A percentile compares a stretch with the other conserved stretches of the same genome.
Conservation (phyloP, 2,797 vertebrate species). For the Danio jaintianensis region DNA sequence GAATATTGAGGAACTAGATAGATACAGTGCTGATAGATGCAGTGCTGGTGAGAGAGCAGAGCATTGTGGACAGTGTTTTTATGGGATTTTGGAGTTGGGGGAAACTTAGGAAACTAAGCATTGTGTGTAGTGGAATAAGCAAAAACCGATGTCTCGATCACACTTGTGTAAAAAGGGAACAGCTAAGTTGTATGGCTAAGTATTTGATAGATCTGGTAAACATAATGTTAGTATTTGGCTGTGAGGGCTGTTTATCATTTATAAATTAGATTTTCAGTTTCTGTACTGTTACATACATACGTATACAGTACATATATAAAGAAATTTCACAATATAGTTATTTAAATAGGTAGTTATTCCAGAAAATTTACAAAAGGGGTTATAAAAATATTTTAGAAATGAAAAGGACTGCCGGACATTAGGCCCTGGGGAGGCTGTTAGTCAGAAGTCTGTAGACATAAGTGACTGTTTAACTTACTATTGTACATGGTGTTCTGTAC, state of each 20-base stretch:
- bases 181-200: neutral
- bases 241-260: neutral
- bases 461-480: too few relatives aligned
- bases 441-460: too few relatives aligned
- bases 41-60: neutral
- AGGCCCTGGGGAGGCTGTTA: too few relatives aligned
- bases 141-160: neutral
- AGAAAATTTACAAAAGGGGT: too few relatives aligned
- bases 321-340: too few relatives aligned
- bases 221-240: neutral
- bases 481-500: too few relatives aligned
- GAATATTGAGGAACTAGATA: conserved; percentile 18
- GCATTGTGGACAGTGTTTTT: neutral
- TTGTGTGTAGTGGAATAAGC: neutral
- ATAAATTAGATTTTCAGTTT: neutral
- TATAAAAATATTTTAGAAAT: too few relatives aligned
- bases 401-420: too few relatives aligned
- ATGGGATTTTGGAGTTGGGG: conserved; percentile 1
- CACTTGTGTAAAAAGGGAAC: neutral
- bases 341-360: too few relatives aligned
- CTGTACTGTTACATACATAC: neutral
- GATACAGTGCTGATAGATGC: too few relatives aligned
- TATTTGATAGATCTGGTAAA: conserved; percentile 1
- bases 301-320: too few relatives aligned
- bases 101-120: neutral